Conservation (phyloP, 2,888 invertebrate genomes). For the Chloroclystis v-ata region DNA sequence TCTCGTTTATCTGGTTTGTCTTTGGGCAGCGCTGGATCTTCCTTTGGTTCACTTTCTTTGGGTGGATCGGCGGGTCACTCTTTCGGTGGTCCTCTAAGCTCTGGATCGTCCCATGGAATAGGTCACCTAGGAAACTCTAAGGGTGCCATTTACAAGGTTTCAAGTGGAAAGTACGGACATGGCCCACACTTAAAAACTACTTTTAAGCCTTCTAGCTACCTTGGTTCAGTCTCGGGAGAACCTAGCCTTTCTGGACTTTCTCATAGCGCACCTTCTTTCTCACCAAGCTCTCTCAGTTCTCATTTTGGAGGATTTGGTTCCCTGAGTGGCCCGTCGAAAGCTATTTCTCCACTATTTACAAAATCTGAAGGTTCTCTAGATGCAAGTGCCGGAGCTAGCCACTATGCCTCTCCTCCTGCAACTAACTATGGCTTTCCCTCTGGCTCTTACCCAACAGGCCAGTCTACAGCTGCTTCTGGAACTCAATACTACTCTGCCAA, state of each 20-base stretch:
- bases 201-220: constrained; percentile 69
- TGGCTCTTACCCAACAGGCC: constrained; percentile 45
- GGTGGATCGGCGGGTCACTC: constrained; percentile 23
- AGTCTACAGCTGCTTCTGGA: constrained; percentile 54
- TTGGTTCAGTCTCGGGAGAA: constrained; percentile 62
- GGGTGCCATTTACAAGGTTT: constrained; percentile 43
- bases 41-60: constrained; percentile 1
- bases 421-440: constrained; percentile 56
- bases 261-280: constrained; percentile 42
- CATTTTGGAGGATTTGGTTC: constrained; percentile 50
- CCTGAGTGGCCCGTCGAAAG: constrained; percentile 54
- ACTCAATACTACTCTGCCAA: constrained; percentile 59
- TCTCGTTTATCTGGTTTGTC: constrained; percentile 9
- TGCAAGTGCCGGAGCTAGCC: constrained; percentile 50
- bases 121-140: constrained; percentile 13
- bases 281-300: constrained; percentile 42
- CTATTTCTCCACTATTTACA: constrained; percentile 47
- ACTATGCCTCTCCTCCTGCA: constrained; percentile 52
- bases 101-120: constrained; percentile 34
- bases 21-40: constrained; percentile 16
- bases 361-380: constrained; percentile 56
- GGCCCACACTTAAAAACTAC: constrained; percentile 52
- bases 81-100: constrained; percentile 28
- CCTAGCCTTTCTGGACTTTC: constrained; percentile 47
- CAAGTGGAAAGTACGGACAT: constrained; percentile 31